These are phyloP conservation scores for Arothron firmamentum DNA, from an alignment of 2,113 vertebrate species.

Conservation along the genomic window DNA sequence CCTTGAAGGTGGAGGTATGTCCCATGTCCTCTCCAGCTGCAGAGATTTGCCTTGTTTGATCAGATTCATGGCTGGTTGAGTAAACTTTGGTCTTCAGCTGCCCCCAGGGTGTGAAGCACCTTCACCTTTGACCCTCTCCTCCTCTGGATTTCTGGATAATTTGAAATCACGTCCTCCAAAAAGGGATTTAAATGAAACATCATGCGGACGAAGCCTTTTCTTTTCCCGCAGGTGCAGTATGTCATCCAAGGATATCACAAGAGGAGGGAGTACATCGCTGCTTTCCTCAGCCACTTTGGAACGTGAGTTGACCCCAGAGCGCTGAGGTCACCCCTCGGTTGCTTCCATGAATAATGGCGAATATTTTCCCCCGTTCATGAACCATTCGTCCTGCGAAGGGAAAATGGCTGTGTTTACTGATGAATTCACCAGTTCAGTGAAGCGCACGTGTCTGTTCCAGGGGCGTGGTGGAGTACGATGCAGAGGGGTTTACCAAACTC, in stretches of 20 bases:
- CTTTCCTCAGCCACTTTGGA: constrained; percentile 98
- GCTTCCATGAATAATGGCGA: not conserved
- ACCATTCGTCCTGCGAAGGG: not conserved
- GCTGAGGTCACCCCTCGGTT: not conserved
- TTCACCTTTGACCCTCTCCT: constrained; percentile 10
- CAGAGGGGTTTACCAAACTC: constrained; percentile 97
- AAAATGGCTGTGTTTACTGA: no score
- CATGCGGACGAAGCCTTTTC: not conserved
- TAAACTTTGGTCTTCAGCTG: constrained; percentile 33
- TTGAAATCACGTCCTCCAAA: constrained; percentile 13
- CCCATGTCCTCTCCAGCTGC: no score
- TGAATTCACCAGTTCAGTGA: no score
- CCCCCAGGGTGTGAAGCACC: constrained; percentile 14
- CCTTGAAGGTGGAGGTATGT: no score
- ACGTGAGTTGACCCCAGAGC: constrained; percentile 80
- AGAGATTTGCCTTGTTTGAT: not conserved
- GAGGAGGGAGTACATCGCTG: constrained; percentile 96
- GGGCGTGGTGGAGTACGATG: constrained; percentile 96
- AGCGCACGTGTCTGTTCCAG: constrained; percentile 65
- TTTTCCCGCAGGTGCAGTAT: constrained; percentile 87
- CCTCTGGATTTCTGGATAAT: constrained; percentile 13
- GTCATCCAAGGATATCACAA: constrained; percentile 99
- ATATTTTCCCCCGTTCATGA: not conserved
- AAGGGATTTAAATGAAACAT: not conserved
- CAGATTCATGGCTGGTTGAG: constrained; percentile 26